Base-by-base conservation (phyloP, 2,888 invertebrate genomes). In the Tetropium fuscum region DNA sequence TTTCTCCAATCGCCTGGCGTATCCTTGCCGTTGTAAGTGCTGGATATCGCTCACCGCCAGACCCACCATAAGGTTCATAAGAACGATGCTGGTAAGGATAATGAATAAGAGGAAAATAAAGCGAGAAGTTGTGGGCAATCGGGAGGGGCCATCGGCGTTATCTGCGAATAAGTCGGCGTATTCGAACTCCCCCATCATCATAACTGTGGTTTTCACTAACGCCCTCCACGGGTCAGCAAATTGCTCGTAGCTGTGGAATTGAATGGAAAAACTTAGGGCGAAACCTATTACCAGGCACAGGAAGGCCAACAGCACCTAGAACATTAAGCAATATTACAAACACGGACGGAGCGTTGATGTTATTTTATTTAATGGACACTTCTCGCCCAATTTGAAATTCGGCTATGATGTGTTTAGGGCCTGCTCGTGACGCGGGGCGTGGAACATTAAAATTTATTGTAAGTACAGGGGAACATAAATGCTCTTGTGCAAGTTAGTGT, bases 171-270 rank as follows among this genome's bases (percentile, higher is more conserved):
- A 74, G 45, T 79, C 79, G 11, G 75, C 74, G 70, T 84, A 85
- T 65, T 85, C 84, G 65, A 84, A 83, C 72, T 86, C 86, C 13
- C 86, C 86, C 76, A 84, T 84, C 85, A 86, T 86, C 86, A 86
- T 86, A 27, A 86, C 86, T 30, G 83, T 76, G 11, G 85, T 86
- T 68, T 83, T 84, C 25, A 85, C 79, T 30, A 86, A 59, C 3
- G 83, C 75, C 11, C 76, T 73, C 75, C 81, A 80, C 0, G 82
- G 81, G 70, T 81, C 74, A 6, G 68, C 66, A 59, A 84, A 85
- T 67, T 82, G 77, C 16, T 77, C 74, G 45, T 77, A 77, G 60
- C 75, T 77, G 61, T 83, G 80, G 68, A 86, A 86, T 66, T 85
- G 81, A 49, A 87, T 81, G 20, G 82, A 81, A 72, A 86, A 86